Evolutionary conservation across 2,797 vertebrate species (phyloP), one percentile per base, ranked within the genome.

Genomic region (Chanos chanos): DNA sequence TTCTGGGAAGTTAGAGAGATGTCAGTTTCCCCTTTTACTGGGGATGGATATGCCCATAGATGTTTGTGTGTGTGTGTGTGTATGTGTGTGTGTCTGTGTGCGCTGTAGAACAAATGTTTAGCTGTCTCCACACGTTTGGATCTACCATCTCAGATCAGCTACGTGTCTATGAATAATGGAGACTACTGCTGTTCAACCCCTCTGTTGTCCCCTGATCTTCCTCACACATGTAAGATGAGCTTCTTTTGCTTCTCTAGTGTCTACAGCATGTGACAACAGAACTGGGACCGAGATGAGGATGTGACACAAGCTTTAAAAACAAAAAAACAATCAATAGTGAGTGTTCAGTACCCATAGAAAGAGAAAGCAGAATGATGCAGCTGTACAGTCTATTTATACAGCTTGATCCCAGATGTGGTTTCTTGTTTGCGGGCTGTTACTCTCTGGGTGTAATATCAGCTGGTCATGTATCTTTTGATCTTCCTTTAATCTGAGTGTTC

Each of bases 401-500:
- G 34, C 61, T 64, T 40, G 58, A 30, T 61, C 33, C 28, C 51
- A 41, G 41, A 47, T 48, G 43, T 13, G 30, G 4, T 28, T 51
- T 61, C 36, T 8, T 24, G 33, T 43, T 33, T 48, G 36, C 5
- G 33, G 36, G n/a, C 30, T 44, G 34, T 30, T 28, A 12, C 4
- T 24, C n/a, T n/a, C n/a, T 52, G 51, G 55, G 22, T 22, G 41
- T 16, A 53, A 49, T 56, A 30, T 36, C 52, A 64, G 56, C 49
- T n/a, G 9, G 50, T 58, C 28, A 6, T 68, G 51, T 49, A 65
- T 56, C 61, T 53, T 65, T 61, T 63, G 52, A 66, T 66, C 43
- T 60, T 25, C 36, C 49, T 69, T 64, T 77, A 75, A 80, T 69
- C 70, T 75, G 55, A 67, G 63, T 66, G 45, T 70, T 24, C 39